Conservation (phyloP, 1,140 invertebrate species). For the Periplaneta americana region DNA sequence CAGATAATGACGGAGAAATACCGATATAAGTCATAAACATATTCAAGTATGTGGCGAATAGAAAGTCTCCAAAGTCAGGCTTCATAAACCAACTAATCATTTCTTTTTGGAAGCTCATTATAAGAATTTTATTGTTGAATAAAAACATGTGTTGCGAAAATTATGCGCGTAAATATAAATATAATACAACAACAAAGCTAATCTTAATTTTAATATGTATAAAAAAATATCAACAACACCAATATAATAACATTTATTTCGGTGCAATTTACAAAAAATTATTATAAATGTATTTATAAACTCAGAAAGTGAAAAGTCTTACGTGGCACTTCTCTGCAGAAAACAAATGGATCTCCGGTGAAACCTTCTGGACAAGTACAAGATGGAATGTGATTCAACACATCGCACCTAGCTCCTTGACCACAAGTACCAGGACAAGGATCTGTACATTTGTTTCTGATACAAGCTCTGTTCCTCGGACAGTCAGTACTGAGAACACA, state of each 20-base stretch:
- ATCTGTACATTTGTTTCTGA: slow-evolving; percentile 44
- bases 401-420: slow-evolving; percentile 42
- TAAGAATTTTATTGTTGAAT: no score
- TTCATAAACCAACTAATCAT: no score
- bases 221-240: background rate
- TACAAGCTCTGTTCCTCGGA: slow-evolving; percentile 40
- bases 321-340: slow-evolving; percentile 27
- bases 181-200: slow-evolving; percentile 9
- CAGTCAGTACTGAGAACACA: slow-evolving; percentile 47
- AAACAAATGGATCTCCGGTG: slow-evolving; percentile 42
- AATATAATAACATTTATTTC: background rate
- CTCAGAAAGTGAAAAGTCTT: background rate
- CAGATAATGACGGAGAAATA: background rate
- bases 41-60: no score
- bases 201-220: slow-evolving; percentile 14
- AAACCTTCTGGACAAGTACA: slow-evolving; percentile 42
- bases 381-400: slow-evolving; percentile 42
- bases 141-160: no score
- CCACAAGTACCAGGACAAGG: slow-evolving; percentile 48
- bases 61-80: no score
- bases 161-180: no score
- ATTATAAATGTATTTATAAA: background rate
- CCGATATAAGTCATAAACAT: no score
- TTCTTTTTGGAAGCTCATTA: no score
- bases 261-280: no score